Conservation (phyloP, 2,797 vertebrate species). For the Peromyscus melanophrys region DNA sequence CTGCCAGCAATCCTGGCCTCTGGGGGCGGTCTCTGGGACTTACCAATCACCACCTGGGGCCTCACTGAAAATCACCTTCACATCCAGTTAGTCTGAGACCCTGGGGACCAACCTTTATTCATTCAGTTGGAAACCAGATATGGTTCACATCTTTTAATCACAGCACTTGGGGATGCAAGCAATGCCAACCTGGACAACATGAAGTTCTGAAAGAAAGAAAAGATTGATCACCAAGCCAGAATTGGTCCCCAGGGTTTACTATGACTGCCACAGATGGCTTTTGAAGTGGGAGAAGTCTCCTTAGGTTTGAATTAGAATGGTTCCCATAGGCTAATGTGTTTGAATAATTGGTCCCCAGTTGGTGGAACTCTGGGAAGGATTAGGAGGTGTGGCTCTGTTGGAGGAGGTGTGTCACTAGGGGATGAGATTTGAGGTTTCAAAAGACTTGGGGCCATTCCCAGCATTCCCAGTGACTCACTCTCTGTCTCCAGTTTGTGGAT, state of each 20-base stretch:
- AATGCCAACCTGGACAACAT: neutral
- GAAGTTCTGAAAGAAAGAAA: neutral
- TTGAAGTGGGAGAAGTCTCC: neutral
- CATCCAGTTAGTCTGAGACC: neutral
- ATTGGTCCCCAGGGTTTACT: neutral
- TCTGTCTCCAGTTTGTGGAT: neutral
- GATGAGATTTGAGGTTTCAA: neutral
- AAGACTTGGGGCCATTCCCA: neutral
- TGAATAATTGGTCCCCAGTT: neutral
- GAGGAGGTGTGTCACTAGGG: neutral
- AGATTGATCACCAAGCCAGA: neutral
- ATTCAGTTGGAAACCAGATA: neutral
- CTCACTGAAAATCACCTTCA: neutral
- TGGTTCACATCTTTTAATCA: neutral
- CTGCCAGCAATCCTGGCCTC: no score
- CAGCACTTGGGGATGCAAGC: neutral
- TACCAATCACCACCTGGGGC: neutral
- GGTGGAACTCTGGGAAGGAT: neutral
- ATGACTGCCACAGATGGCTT: neutral
- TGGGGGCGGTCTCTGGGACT: no score
- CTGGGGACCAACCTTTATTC: neutral
- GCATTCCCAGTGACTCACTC: neutral
- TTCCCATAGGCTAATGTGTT: neutral
- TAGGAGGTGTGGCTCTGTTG: neutral
- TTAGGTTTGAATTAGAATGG: neutral